A percentile compares a stretch with the other conserved stretches of the same genome.
Conservation (phyloP, 2,113 vertebrate genomes). For the Neolamprologus sp. region DNA sequence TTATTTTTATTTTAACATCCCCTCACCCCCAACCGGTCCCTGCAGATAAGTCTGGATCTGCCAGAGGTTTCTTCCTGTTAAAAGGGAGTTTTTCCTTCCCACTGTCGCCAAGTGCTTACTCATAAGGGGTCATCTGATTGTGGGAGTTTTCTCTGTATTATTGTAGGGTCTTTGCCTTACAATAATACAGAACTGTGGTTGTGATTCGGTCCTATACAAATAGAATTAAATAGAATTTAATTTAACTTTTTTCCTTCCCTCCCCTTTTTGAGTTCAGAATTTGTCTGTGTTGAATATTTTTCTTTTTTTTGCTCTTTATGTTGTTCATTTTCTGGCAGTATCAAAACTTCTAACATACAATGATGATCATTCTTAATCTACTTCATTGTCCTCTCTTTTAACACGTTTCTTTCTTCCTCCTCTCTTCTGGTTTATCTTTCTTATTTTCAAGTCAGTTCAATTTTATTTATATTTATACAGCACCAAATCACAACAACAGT, state of each 20-base stretch:
- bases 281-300: not conserved
- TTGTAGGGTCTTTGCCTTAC: fast-evolving
- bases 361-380: not conserved
- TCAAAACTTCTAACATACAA: not conserved
- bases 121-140: not conserved
- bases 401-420: not conserved
- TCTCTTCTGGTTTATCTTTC: not conserved
- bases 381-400: not conserved
- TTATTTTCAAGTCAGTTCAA: not conserved
- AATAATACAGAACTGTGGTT: not conserved
- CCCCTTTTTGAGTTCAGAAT: not conserved
- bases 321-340: not conserved
- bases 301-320: not conserved
- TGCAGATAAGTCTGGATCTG: not conserved
- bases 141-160: not conserved
- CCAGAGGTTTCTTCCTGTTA: fast-evolving
- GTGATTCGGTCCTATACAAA: not conserved
- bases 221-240: not conserved
- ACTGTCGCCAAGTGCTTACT: not conserved
- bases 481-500: fast-evolving
- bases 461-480: not conserved
- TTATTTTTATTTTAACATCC: not conserved
- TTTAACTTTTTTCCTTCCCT: fast-evolving
- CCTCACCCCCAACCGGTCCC: not conserved
- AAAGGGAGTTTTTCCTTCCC: not conserved